Evolutionary conservation across 2,797 vertebrate species (phyloP), one percentile per base, ranked within the genome.

Genomic region (Cichlasoma orientale): DNA sequence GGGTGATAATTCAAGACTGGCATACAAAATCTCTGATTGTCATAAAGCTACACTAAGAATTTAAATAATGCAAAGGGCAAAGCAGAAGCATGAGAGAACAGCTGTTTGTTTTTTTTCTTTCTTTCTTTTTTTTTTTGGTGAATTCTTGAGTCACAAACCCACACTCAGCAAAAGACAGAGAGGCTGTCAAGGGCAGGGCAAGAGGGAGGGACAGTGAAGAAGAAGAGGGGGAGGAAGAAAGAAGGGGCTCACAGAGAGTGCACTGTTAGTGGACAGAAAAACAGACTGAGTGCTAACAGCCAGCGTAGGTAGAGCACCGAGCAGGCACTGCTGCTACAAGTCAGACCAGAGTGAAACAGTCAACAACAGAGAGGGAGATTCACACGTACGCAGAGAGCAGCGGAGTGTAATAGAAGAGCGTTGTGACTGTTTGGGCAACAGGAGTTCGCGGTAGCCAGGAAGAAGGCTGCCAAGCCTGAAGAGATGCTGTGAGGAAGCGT

Each of bases 401-500:
- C 7, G 47, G 54, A 72, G 78, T 10, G 8, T 5, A 52, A 56
- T 68, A 16, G 80, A 38, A 82, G 56, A 79, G 73, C 2, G 44
- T 70, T 79, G 61, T 27, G 72, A 69, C 79, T 80, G 72, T 84
- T 83, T 79, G 80, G 87, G 75, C 82, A 83, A 88, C 85, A 83
- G 85, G 82, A 86, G 83, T 69, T 41, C 1, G 74, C 57, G 74
- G 44, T 58, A 73, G 73, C 54, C 85, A 86, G 66, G 79, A 90
- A 81, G 83, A 89, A 83, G 77, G 77, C 72, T 75, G 82, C 85
- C 81, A 78, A 83, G 75, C 77, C 86, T 74, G 78, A 72, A 78
- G 84, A 82, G 91, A 92, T 92, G 92, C 91, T 92, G 86, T 92
- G 91, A 93, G 85, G 84, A 84, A 52, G 27, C 10, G n/a, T 74